phyloP scores from a whole-genome alignment of 2,797 vertebrate species.

The Geotrypetes seraphini region DNA sequence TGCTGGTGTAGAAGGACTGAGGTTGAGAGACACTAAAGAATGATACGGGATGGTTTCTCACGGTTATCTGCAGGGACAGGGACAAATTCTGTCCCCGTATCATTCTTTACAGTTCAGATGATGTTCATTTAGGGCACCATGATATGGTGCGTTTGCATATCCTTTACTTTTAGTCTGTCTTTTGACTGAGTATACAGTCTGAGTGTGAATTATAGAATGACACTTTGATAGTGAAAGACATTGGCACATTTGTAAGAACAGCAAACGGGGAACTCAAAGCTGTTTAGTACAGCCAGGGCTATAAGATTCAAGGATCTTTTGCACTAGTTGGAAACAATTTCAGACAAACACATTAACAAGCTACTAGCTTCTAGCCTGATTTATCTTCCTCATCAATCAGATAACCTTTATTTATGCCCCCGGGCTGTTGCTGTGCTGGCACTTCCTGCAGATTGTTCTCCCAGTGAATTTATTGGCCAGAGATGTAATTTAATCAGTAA shows the following conservation, averaged over 20 bases:
- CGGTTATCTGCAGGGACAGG: too few species aligned
- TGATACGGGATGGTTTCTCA: too few species aligned
- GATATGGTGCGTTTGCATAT: too few species aligned
- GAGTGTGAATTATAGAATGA: too few species aligned
- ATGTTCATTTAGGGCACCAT: too few species aligned
- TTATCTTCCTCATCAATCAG: conserved; percentile 48
- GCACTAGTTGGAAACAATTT: conserved; percentile 27
- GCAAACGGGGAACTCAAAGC: neutral
- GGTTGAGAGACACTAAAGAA: too few species aligned
- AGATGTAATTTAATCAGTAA: conserved; percentile 52
- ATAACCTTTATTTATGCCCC: conserved; percentile 47
- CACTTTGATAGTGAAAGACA: too few species aligned
- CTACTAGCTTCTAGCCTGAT: conserved; percentile 30
- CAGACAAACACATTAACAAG: conserved; percentile 30
- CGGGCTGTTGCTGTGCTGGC: conserved; percentile 29
- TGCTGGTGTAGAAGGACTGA: too few species aligned
- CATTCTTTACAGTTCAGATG: too few species aligned
- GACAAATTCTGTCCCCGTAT: too few species aligned
- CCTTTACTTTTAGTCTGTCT: too few species aligned
- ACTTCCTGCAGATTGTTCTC: conserved; percentile 31
- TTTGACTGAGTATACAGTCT: too few species aligned
- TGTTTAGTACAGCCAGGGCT: conserved; percentile 3
- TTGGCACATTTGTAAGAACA: neutral
- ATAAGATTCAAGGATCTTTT: conserved; percentile 8
- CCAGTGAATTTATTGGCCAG: conserved; percentile 44